phyloP scores from a whole-genome alignment of 2,888 invertebrate genomes.

The Nycteola revayana region DNA sequence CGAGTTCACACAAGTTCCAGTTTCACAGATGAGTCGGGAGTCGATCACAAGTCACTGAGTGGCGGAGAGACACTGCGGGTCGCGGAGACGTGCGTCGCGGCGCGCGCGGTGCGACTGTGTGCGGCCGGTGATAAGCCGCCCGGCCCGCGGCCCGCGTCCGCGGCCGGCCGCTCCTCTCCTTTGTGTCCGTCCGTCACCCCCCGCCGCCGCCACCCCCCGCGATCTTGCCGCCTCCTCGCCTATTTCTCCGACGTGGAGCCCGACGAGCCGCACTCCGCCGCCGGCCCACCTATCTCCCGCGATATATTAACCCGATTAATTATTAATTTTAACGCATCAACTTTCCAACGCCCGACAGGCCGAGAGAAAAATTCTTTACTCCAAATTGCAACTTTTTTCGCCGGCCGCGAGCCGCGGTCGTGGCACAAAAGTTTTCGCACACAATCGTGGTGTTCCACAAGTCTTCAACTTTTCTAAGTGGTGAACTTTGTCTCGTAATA shows the following conservation, averaged over 20 bases:
- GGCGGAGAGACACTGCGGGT: constrained; percentile 31
- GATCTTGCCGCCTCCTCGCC: constrained; percentile 51
- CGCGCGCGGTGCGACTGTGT: constrained; percentile 72
- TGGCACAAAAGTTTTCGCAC: constrained; percentile 30
- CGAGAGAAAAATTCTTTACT: constrained; percentile 34
- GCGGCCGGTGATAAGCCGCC: constrained; percentile 73
- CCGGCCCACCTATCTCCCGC: constrained; percentile 64
- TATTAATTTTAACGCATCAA: constrained; percentile 57
- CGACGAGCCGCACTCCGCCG: constrained; percentile 15
- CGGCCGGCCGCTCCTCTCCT: constrained; percentile 77
- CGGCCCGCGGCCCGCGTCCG: constrained; percentile 64
- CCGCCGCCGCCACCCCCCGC: constrained; percentile 47
- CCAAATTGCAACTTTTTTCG: constrained; percentile 39
- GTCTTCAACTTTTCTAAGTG: constrained; percentile 61
- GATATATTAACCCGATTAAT: constrained; percentile 69
- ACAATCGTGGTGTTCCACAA: constrained; percentile 40
- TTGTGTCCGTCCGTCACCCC: constrained; percentile 76
- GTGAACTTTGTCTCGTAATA: constrained; percentile 51
- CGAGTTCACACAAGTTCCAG: constrained; percentile 47
- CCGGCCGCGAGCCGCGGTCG: constrained; percentile 14
- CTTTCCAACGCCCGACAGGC: constrained; percentile 18
- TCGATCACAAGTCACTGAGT: constrained; percentile 48
- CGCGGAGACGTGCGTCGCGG: constrained; percentile 59
- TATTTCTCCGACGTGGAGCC: constrained; percentile 42
- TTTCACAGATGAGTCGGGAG: constrained; percentile 47